Base-by-base conservation (phyloP, 2,888 invertebrate genomes). In the Dastarcus helophoroides region DNA sequence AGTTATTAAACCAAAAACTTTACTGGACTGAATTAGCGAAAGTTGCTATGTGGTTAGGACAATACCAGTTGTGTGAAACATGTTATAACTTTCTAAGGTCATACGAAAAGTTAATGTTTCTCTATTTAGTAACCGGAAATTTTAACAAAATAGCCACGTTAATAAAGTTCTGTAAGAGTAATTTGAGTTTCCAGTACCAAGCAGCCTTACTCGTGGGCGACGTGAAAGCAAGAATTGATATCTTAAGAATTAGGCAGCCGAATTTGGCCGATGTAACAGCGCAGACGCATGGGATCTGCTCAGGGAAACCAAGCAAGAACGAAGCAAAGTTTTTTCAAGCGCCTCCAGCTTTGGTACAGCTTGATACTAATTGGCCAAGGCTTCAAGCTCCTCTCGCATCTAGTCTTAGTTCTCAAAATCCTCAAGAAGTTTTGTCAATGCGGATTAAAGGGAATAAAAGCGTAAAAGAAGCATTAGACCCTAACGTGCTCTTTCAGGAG, bases 71-170 rank as follows among this genome's bases (percentile, higher is more conserved):
- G 10, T 93, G 94, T 2, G 94, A 95, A 60, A 91, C 93, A 89
- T 89, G 91, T 51, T 95, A 95, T 62, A 93, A 95, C 55, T 74
- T 91, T 39, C 93, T 91, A 1, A 95, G 94, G 66, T 91, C 91
- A 67, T 95, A 94, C 59, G 91, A 94, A 60, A 91, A 91, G 62
- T 71, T 95, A 0, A 81, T 90, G 12, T 95, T 95, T 68, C 70
- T 94, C 15, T 94, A 95, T 61, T 69, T 95, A 14, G 85, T 93
- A 39, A 95, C 94, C 3, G 94, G 94, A n/a, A 94, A 95, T 59
- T 63, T 90, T 48, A 91, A 93, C 37, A 94, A 94, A 56, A 65
- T 95, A 39, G 73, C 79, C 41, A 93, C 93, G n/a, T n/a, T n/a
- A 63, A 94, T 95, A 94, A 7, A 19, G 6, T 19, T n/a, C n/a